Conservation (phyloP, 2,888 invertebrate species). For the Drosophila cognata region DNA sequence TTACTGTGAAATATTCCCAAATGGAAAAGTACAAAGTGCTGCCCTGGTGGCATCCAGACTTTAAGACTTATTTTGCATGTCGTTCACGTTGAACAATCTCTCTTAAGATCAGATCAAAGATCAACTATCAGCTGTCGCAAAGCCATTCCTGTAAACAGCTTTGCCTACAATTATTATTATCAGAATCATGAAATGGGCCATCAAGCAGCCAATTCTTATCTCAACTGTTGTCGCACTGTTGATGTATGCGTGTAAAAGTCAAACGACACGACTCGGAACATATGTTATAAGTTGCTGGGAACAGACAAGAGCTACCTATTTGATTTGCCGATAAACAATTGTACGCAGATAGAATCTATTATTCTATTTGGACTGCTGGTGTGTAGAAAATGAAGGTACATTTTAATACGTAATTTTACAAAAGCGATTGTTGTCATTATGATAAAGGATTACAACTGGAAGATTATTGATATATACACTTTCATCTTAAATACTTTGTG, state of each 20-base stretch:
- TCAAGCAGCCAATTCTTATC: conserved; percentile 26
- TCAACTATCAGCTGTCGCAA: not conserved
- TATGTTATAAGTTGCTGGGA: conserved; percentile 42
- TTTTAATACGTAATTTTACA: conserved; percentile 55
- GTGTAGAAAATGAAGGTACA: conserved; percentile 16
- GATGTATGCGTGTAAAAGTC: not conserved
- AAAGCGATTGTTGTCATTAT: conserved; percentile 55
- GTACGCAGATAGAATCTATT: conserved; percentile 6
- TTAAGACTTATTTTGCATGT: conserved; percentile 53
- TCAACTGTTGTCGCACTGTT: conserved; percentile 5
- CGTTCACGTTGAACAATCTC: not conserved
- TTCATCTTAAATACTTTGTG: conserved; percentile 66
- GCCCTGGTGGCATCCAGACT: conserved; percentile 90
- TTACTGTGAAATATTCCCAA: conserved; percentile 86
- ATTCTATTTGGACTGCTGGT: conserved; percentile 1
- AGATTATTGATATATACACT: conserved; percentile 66
- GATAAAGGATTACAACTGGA: conserved; percentile 65
- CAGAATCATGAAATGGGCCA: not conserved
- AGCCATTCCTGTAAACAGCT: not conserved
- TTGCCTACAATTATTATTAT: not conserved
- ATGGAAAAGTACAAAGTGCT: conserved; percentile 86
- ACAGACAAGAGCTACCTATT: conserved; percentile 15
- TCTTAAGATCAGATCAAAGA: not conserved
- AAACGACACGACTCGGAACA: conserved; percentile 32
- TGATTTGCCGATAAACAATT: conserved; percentile 32